phyloP scores from a whole-genome alignment of 1,140 invertebrate genomes.

The Euwallacea similis region DNA sequence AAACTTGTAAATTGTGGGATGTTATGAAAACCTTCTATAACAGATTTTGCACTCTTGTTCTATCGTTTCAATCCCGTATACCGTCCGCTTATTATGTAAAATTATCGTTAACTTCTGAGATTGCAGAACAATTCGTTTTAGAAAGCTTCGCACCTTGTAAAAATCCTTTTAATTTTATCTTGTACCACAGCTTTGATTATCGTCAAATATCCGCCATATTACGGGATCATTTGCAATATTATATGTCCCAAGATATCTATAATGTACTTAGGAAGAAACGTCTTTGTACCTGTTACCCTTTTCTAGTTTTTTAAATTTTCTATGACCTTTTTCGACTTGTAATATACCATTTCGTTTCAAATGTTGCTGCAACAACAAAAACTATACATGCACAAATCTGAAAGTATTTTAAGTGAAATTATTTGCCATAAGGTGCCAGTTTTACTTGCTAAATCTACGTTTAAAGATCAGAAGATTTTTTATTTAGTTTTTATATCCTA shows the following conservation, averaged over 20 bases:
- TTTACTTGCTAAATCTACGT: slow-evolving; percentile 42
- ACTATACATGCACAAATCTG: no score
- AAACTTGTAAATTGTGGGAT: background rate
- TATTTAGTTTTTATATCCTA: slow-evolving; percentile 41
- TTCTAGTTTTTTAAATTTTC: slow-evolving; percentile 29
- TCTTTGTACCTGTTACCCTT: slow-evolving; percentile 34
- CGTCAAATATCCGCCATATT: background rate
- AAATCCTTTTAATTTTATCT: background rate
- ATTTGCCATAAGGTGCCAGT: slow-evolving; percentile 52
- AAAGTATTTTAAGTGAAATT: slow-evolving; percentile 11
- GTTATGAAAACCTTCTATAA: background rate
- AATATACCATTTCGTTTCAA: no score
- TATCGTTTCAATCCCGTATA: slow-evolving; percentile 21
- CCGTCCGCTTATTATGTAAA: slow-evolving; percentile 16
- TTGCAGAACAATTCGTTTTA: background rate
- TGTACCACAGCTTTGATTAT: background rate
- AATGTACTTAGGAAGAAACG: slow-evolving; percentile 38
- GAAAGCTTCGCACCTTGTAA: background rate
- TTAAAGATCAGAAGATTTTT: slow-evolving; percentile 15
- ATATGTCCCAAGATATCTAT: slow-evolving; percentile 27
- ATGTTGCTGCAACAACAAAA: no score
- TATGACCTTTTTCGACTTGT: slow-evolving; percentile 31
- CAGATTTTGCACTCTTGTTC: slow-evolving; percentile 18
- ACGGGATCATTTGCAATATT: slow-evolving; percentile 34
- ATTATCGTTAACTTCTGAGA: background rate